Conservation (phyloP, 2,888 invertebrate species). For the Drosophila atripex region DNA sequence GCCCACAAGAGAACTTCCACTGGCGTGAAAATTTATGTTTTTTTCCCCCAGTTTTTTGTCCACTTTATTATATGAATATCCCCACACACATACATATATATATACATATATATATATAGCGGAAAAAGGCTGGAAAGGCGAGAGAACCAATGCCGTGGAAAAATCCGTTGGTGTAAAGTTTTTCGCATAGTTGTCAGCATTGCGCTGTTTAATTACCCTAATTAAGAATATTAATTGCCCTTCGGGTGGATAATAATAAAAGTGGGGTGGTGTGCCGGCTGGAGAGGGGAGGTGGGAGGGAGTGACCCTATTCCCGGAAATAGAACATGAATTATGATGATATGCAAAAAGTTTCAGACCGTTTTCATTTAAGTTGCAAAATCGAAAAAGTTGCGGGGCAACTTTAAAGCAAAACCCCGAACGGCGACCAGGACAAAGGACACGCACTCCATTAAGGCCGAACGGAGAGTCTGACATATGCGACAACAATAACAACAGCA, state of each 20-base stretch:
- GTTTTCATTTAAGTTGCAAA: slow-evolving; percentile 72
- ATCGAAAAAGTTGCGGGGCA: slow-evolving; percentile 74
- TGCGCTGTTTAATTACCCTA: slow-evolving; percentile 83
- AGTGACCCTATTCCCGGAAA: slow-evolving; percentile 47
- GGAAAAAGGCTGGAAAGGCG: neutral
- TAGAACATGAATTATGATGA: slow-evolving; percentile 76
- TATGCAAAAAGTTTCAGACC: slow-evolving; percentile 67
- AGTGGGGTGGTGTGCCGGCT: slow-evolving; percentile 14
- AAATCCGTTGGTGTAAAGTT: slow-evolving; percentile 60
- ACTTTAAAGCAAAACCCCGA: slow-evolving; percentile 54
- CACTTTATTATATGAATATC: slow-evolving; percentile 33
- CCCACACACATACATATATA: slow-evolving; percentile 1
- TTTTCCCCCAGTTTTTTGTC: slow-evolving; percentile 41
- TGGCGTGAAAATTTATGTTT: slow-evolving; percentile 77
- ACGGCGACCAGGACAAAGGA: slow-evolving; percentile 37
- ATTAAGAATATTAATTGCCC: slow-evolving; percentile 84
- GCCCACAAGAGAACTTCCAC: slow-evolving; percentile 48
- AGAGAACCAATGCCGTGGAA: slow-evolving; percentile 35
- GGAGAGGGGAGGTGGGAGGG: neutral
- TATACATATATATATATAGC: slow-evolving; percentile 11
- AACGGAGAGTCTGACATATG: slow-evolving; percentile 51
- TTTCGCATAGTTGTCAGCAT: slow-evolving; percentile 83
- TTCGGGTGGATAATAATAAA: slow-evolving; percentile 46
- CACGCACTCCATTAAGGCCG: slow-evolving; percentile 73
- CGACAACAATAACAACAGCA: slow-evolving; percentile 50